Base-by-base conservation (phyloP, 2,797 vertebrate species). In the Chelidonichthys spinosus region DNA sequence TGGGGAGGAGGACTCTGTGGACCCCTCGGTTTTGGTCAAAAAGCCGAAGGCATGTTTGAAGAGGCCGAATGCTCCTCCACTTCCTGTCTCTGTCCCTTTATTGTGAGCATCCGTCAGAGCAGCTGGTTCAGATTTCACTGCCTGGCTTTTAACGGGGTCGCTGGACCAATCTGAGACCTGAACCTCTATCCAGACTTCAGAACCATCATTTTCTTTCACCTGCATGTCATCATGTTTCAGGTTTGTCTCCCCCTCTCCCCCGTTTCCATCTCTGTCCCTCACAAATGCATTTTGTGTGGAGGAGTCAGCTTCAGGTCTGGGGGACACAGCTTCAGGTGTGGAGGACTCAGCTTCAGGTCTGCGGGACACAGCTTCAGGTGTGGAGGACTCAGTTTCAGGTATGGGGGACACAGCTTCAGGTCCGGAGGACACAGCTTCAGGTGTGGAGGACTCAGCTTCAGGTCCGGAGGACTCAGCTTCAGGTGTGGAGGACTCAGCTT, bases 31-130 rank as follows among this genome's bases (percentile, higher is more conserved):
- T 65, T 79, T 53, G 1, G 64, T 11, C 14, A 92, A 92, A 70
- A 82, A 68, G 47, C 61, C 39, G 11, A 93, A 78, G 9, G 82
- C 32, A 0, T 83, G 80, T 74, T 69, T 64, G 63, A 92, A 69
- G 69, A 87, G 49, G 36, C 76, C 63, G 11, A 91, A 85, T 1
- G 33, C 53, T 64, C 81, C 82, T 47, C 33, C 58, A 1, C 42
- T 52, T 56, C 74, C 71, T 55, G 33, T 36, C 36, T 81, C 65
- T 42, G 3, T 10, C 33, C 7, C 43, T 40, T 33, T 7, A 10
- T 11, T 36, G 40, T 9, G 36, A 43, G 36, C 40, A 4, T 60
- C 66, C 6, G 42, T 1, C 2, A 32, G 53, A 55, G 2, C 2
- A 11, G 37, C 37, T 43, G 79, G 56, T 6, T 84, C 78, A 44